A percentile compares a stretch with the other conserved stretches of the same genome.
phyloP scores from a whole-genome alignment of 2,113 vertebrate genomes.

The Sardina pilchardus region DNA sequence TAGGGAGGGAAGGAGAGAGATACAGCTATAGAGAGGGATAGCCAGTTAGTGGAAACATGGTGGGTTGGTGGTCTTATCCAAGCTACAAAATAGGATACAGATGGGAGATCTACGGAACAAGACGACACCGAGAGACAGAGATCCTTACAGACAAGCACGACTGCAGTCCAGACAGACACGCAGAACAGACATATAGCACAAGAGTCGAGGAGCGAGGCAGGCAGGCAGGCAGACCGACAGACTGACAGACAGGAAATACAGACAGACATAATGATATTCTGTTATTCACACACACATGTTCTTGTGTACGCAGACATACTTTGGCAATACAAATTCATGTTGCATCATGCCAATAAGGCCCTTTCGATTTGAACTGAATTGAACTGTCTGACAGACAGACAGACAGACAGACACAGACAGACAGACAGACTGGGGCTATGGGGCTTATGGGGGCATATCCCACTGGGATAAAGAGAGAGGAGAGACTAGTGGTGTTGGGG shows the following conservation, averaged over 20 bases:
- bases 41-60: background rate
- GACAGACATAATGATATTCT: too few relatives aligned
- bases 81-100: background rate
- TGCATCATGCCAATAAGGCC: too few relatives aligned
- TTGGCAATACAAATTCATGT: too few relatives aligned
- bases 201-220: background rate
- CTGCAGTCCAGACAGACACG: background rate
- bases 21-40: background rate
- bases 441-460: too few relatives aligned
- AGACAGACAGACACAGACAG: background rate
- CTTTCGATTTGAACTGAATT: too few relatives aligned
- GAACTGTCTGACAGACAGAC: background rate
- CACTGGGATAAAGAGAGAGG: too few relatives aligned
- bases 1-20: constrained; percentile 28
- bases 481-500: too few relatives aligned
- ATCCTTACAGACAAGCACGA: background rate
- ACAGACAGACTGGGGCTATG: background rate
- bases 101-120: background rate
- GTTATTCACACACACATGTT: too few relatives aligned
- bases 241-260: background rate
- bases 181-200: background rate
- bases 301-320: too few relatives aligned
- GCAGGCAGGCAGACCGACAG: background rate
- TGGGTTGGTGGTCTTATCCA: background rate
- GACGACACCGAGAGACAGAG: background rate